These are phyloP conservation scores for Nomada hirtipes DNA, from an alignment of 2,888 invertebrate genomes.

Conservation along the genomic window DNA sequence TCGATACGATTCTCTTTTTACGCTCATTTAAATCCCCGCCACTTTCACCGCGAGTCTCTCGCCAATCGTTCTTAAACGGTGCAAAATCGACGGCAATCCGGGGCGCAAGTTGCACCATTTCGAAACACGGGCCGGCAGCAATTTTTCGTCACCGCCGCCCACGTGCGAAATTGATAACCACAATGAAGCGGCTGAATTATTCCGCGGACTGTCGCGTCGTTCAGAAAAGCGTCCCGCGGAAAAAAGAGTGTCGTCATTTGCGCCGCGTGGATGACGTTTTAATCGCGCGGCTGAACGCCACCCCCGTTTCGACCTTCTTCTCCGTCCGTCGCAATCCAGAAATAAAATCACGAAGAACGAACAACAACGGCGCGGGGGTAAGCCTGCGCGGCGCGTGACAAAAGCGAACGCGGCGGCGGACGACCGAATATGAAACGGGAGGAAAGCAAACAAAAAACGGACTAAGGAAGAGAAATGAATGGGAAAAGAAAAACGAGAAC, in stretches of 20 bases:
- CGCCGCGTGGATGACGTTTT: conserved; percentile 70
- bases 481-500: conserved; percentile 10
- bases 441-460: not conserved
- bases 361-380: not conserved
- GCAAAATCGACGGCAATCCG: conserved; percentile 42
- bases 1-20: not conserved
- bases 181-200: conserved; percentile 71
- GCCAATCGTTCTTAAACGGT: conserved; percentile 26
- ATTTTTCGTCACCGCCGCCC: conserved; percentile 42
- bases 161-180: conserved; percentile 66
- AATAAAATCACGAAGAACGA: not conserved
- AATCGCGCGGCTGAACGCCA: conserved; percentile 60
- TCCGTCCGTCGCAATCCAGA: no score
- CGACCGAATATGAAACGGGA: not conserved
- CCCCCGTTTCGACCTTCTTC: conserved; percentile 32
- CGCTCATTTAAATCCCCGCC: not conserved
- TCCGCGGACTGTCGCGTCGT: conserved; percentile 38
- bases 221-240: conserved; percentile 26
- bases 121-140: conserved; percentile 52
- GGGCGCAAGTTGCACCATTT: conserved; percentile 62
- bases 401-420: not conserved
- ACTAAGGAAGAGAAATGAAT: conserved; percentile 1
- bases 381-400: not conserved
- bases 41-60: not conserved
- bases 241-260: conserved; percentile 68